phyloP scores from a whole-genome alignment of 2,113 vertebrate genomes.

The Bufo gargarizans region DNA sequence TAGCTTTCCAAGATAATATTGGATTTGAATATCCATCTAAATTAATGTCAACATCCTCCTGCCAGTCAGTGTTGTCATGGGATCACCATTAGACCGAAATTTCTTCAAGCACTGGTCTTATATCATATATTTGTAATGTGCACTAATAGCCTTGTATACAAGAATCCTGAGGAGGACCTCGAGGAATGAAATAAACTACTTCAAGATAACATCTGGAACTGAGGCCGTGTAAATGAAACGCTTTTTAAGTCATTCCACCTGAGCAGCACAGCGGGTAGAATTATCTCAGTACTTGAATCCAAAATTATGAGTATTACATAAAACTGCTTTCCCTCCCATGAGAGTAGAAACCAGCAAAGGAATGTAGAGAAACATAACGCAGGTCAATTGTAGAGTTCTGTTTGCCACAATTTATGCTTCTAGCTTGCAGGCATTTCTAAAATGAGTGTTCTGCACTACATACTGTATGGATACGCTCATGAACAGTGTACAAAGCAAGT shows the following conservation, averaged over 20 bases:
- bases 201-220: slow-evolving; percentile 24
- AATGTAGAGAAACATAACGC: slow-evolving; percentile 9
- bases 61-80: too few species aligned
- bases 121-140: too few species aligned
- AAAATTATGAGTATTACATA: slow-evolving; percentile 29
- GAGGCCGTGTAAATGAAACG: slow-evolving; percentile 13
- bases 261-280: slow-evolving; percentile 21
- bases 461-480: slow-evolving; percentile 3
- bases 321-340: slow-evolving; percentile 19
- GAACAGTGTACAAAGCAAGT: background rate
- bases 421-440: slow-evolving; percentile 29
- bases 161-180: background rate
- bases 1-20: too few species aligned
- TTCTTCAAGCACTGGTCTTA: too few species aligned
- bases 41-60: too few species aligned
- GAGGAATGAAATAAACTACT: background rate
- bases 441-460: background rate
- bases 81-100: too few species aligned
- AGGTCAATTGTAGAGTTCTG: background rate
- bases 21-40: too few species aligned
- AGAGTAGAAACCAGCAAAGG: slow-evolving; percentile 2
- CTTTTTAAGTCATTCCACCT: slow-evolving; percentile 24
- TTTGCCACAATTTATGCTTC: slow-evolving; percentile 16
- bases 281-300: slow-evolving; percentile 23
- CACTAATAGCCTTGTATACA: too few species aligned